Base-by-base conservation (phyloP, 2,888 invertebrate genomes). In the Beris chalybata region DNA sequence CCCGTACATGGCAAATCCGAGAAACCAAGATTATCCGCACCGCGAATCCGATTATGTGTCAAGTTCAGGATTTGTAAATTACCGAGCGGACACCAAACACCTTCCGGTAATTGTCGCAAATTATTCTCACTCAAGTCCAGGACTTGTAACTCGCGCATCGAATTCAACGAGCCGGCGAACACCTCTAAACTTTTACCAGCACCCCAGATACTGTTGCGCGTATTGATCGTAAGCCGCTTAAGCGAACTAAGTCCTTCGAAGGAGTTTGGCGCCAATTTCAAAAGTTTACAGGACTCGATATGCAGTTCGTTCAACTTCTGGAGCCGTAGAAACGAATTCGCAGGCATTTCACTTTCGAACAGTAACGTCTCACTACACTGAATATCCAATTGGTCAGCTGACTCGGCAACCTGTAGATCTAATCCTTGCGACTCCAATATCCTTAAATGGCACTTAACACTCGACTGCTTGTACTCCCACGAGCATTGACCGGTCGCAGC, bases 91-190 rank as follows among this genome's bases (percentile, higher is more conserved):
- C 94, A 94, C 78, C 93, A 90, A 71, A 87, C 86, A 74, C 88
- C 89, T 72, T 90, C 89, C 53, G 93, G 92, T 76, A 94, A 79
- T 71, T 88, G 87, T 73, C 90, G 86, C 71, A 95, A 86, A 82
- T 93, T 93, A 83, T 92, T 94, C 81, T 90, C 88, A 76, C 89
- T 87, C 79, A 95, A 83, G 81, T 93, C 90, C 74, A 94, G 82
- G 67, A 86, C 85, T 78, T 90, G 90, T 59, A 95, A 83, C 79
- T 93, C 92, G 75, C 88, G 86, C 72, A 95, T 83, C 70, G 92
- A 92, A 74, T 86, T 85, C 75, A 95, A 87, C 70, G 90, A 87
- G 73, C 86, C 87, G 70, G 87, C 81, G 68, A 86, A 85, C 75
- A 93, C 80, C 76, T 93, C 92, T 75, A 95, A 85, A 73, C 86